Evolutionary conservation across 2,888 invertebrate species (phyloP).

Genomic region (Apamea crenata): DNA sequence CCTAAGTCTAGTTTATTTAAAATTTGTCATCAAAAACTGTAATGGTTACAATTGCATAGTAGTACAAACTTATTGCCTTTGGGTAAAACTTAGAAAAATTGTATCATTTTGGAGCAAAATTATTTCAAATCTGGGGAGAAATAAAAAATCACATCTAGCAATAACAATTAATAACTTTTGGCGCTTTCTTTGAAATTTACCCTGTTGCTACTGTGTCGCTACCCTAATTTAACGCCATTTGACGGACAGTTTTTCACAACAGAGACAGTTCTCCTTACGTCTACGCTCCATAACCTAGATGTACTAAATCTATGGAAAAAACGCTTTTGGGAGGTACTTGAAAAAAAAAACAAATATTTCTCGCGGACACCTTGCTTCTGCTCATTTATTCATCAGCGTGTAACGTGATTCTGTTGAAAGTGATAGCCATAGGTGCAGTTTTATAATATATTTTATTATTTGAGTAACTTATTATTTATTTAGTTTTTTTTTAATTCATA

Average conservation of each 20-base stretch:
- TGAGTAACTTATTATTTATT: neutral
- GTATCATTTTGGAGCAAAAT: no score
- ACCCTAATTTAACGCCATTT: neutral
- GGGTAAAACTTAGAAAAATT: no score
- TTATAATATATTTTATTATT: neutral
- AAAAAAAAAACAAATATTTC: neutral
- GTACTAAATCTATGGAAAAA: neutral
- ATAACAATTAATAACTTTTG: neutral
- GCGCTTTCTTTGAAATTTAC: neutral
- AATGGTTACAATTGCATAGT: no score
- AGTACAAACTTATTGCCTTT: no score
- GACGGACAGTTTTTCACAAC: neutral
- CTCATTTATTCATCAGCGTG: neutral
- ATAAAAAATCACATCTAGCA: no score
- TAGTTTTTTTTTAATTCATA: neutral
- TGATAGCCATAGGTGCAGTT: neutral
- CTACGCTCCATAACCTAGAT: neutral
- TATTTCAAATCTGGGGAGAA: no score
- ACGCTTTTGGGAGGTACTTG: slow-evolving; percentile 3
- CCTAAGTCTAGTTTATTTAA: no score
- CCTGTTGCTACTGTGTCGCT: no score
- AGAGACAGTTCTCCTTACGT: no score
- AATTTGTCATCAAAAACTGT: no score
- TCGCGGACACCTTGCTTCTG: neutral
- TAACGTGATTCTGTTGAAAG: neutral